Conservation (phyloP, 2,113 vertebrate genomes). For the Mustela nigripes region DNA sequence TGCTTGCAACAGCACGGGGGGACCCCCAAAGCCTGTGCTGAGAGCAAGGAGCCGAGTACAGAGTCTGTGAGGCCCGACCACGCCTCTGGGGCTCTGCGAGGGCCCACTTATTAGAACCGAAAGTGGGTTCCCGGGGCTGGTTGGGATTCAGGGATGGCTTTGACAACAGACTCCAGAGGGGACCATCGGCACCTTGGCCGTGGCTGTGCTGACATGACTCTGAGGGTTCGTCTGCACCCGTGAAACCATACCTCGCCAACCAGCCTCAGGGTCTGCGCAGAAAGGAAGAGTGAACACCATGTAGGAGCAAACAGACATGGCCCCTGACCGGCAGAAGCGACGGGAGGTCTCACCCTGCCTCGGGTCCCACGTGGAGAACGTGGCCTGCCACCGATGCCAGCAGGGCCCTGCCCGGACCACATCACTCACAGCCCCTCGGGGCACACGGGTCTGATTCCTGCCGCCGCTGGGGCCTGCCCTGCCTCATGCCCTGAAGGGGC, state of each 20-base stretch:
- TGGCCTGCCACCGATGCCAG: background rate
- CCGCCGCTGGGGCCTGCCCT: background rate
- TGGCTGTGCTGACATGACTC: background rate
- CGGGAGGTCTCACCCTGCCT: accelerated
- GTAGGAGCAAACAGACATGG: background rate
- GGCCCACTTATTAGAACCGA: background rate
- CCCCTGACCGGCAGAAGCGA: too few species aligned
- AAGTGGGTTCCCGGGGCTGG: accelerated
- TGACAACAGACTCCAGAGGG: accelerated
- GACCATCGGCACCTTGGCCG: background rate
- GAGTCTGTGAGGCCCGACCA: background rate
- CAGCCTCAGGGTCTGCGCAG: background rate
- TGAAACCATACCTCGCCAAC: accelerated
- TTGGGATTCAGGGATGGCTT: too few species aligned
- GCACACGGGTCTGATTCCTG: background rate
- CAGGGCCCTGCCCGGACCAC: too few species aligned
- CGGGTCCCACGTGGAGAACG: background rate
- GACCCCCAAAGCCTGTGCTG: accelerated
- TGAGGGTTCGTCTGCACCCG: accelerated
- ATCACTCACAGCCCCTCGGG: background rate
- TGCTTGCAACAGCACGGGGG: accelerated
- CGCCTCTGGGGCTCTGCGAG: accelerated
- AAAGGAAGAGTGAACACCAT: too few species aligned
- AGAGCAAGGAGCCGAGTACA: too few species aligned
- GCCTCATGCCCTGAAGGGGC: background rate